Base-by-base conservation (phyloP, 2,113 vertebrate species). In the Lophura nycthemera region DNA sequence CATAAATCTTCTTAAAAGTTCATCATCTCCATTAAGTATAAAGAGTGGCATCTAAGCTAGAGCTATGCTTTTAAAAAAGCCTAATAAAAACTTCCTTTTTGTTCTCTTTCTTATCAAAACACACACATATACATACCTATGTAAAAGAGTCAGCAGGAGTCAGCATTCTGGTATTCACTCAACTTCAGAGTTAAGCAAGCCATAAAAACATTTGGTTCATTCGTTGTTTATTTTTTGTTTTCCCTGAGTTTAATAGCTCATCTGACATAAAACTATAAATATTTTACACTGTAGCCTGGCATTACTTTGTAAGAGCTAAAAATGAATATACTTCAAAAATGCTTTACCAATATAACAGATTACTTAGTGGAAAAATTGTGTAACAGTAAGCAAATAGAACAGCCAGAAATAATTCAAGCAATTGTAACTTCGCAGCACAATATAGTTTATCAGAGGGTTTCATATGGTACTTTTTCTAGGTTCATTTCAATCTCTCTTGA, bases 81-180 rank as follows among this genome's bases (percentile, higher is more conserved):
- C 2, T 69, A 29, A 65, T 1, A 61, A 16, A 80, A 77, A 50
- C 14, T 43, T 25, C 56, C 10, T 42, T n/a, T 3, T 30, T 42
- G 34, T 54, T 45, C 3, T 32, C 13, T 30, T 59, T 73, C 21
- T 69, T 57, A 77, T 40, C 25, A 4, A 15, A 69, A 69, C 14
- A 60, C 0, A 0, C 1, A 10, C 1, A 7, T 14, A 21, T 5
- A 84, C 38, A 13, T 43, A 65, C 2, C 4, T 6, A 25, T 38
- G 18, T 7, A 72, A 86, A 70, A 79, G 3, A 40, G 5, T 18
- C 8, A 74, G 25, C 52, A 63, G 83, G 83, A 73, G 43, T 7
- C 42, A 43, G 42, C 42, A 43, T 43, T 43, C 54, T 48, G 3
- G 20, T 52, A 91, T 78, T 70, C 73, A 89, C n/a, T 45, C 29